phyloP scores from a whole-genome alignment of 2,113 vertebrate genomes.

The Morone chrysops region DNA sequence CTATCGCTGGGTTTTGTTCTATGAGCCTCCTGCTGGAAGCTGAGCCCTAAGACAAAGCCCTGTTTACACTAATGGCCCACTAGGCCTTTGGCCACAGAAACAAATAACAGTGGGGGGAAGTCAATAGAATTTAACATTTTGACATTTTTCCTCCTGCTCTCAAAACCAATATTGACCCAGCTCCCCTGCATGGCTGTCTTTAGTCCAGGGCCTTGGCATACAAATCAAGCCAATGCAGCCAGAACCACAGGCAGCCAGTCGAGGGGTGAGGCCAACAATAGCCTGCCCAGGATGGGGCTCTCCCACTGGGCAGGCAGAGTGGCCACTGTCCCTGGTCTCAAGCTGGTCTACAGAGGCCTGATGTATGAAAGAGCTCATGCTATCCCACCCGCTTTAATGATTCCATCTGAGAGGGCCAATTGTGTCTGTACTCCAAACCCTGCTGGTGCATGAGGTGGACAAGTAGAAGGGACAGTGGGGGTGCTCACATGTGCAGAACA shows the following conservation, averaged over 20 bases:
- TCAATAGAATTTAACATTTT: conserved; percentile 85
- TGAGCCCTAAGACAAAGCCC: conserved; percentile 87
- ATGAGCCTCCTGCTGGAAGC: conserved; percentile 81
- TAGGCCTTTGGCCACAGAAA: conserved; percentile 83
- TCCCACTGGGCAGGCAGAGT: conserved; percentile 72
- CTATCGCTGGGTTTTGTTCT: conserved; percentile 79
- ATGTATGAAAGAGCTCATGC: conserved; percentile 76
- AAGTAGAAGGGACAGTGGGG: conserved; percentile 78
- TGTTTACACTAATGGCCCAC: conserved; percentile 89
- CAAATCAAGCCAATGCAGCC: conserved; percentile 81
- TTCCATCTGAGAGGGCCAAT: conserved; percentile 73
- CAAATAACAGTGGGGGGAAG: conserved; percentile 84
- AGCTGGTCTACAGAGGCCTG: conserved; percentile 80
- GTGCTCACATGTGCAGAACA: conserved; percentile 74
- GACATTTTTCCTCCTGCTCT: conserved; percentile 86
- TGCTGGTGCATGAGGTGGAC: conserved; percentile 78
- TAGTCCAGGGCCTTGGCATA: conserved; percentile 85
- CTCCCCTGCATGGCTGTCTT: conserved; percentile 84
- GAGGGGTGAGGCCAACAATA: conserved; percentile 83
- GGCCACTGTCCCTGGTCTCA: conserved; percentile 80
- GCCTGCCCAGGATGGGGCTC: conserved; percentile 77
- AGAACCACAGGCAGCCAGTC: conserved; percentile 78
- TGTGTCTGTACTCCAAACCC: conserved; percentile 77
- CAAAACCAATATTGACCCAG: conserved; percentile 88
- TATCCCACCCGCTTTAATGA: conserved; percentile 79